A percentile compares a stretch with the other conserved stretches of the same genome.
Conservation (phyloP, 1,140 invertebrate species). For the Drosophila ogumai region DNA sequence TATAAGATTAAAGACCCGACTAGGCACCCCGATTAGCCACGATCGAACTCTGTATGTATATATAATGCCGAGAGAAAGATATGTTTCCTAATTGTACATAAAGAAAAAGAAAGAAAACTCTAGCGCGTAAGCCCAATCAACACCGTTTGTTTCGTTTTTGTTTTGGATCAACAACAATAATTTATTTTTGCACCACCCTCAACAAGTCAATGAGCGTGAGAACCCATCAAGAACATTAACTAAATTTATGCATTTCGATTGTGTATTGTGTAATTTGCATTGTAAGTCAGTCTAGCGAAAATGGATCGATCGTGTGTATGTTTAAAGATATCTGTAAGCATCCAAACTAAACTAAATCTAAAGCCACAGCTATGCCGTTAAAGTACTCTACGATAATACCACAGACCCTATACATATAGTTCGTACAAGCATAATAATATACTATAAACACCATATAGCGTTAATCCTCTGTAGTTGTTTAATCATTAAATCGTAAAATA, state of each 20-base stretch:
- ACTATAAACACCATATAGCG: conserved; percentile 74
- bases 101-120: conserved; percentile 12
- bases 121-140: conserved; percentile 45
- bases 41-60: conserved; percentile 65
- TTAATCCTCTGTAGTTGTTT: conserved; percentile 82
- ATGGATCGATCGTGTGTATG: conserved; percentile 50
- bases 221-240: conserved; percentile 34
- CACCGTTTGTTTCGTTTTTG: conserved; percentile 55
- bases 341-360: conserved; percentile 73
- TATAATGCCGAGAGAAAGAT: conserved; percentile 39
- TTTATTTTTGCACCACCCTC: conserved; percentile 67
- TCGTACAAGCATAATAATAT: conserved; percentile 68
- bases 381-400: conserved; percentile 68
- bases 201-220: conserved; percentile 71
- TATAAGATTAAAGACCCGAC: conserved; percentile 41
- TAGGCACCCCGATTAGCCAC: conserved; percentile 21
- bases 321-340: conserved; percentile 57
- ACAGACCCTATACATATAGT: conserved; percentile 60
- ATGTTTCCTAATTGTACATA: conserved; percentile 82
- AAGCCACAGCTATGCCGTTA: conserved; percentile 73
- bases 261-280: conserved; percentile 66
- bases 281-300: conserved; percentile 52
- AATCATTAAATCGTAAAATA: conserved; percentile 68
- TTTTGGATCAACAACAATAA: conserved; percentile 40
- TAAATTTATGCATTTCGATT: conserved; percentile 59